phyloP scores from a whole-genome alignment of 1,140 invertebrate genomes.

The Drosophila melanica region DNA sequence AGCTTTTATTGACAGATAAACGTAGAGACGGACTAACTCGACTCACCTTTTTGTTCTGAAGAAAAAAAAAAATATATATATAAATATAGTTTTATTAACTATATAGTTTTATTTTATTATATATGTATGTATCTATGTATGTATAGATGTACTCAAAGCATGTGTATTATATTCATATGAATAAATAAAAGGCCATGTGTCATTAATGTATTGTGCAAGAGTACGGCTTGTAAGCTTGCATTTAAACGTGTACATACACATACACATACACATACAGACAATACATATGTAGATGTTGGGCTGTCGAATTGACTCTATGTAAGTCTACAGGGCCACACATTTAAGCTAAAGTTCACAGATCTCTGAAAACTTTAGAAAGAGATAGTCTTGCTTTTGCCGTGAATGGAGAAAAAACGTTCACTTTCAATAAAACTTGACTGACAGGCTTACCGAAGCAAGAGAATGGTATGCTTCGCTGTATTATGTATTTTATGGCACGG shows the following conservation, averaged over 20 bases:
- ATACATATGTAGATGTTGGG: slow-evolving; percentile 1
- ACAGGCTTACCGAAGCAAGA: slow-evolving; percentile 71
- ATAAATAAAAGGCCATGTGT: slow-evolving; percentile 61
- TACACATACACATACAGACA: slow-evolving; percentile 5
- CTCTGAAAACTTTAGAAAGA: slow-evolving; percentile 73
- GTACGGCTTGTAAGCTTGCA: slow-evolving; percentile 70
- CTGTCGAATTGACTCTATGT: slow-evolving; percentile 24
- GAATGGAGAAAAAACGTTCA: slow-evolving; percentile 75
- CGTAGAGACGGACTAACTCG: too few relatives aligned
- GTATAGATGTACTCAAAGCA: slow-evolving; percentile 31
- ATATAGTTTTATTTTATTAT: too few relatives aligned
- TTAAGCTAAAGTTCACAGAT: slow-evolving; percentile 78
- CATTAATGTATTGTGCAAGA: slow-evolving; percentile 77
- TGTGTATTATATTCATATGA: slow-evolving; percentile 19
- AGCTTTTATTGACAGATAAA: too few relatives aligned
- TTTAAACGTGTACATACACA: slow-evolving; percentile 27
- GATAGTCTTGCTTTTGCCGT: slow-evolving; percentile 74
- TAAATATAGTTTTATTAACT: too few relatives aligned
- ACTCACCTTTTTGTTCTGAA: too few relatives aligned
- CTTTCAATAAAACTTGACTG: slow-evolving; percentile 82
- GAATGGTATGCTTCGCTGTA: slow-evolving; percentile 55
- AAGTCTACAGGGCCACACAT: slow-evolving; percentile 65
- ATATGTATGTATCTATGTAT: slow-evolving; percentile 14
- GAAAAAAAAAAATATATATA: too few relatives aligned
- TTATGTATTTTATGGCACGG: slow-evolving; percentile 22